Evolutionary conservation across 2,797 vertebrate species (phyloP), one percentile per base, ranked within the genome.

Genomic region (Neomorphus geoffroyi): DNA sequence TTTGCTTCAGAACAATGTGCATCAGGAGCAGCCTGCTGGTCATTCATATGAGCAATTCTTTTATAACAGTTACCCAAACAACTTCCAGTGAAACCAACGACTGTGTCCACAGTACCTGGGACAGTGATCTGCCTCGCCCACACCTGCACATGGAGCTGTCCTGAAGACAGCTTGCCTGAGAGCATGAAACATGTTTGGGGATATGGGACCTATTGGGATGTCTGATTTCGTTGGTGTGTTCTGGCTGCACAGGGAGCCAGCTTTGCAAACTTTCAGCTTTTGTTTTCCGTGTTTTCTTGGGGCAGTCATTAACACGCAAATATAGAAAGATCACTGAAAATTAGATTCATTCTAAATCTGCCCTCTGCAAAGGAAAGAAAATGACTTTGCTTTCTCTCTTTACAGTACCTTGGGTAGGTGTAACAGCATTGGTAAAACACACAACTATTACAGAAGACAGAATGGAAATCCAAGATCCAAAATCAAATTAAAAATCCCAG

Each of bases 181-280:
- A 50, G 26, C 58, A 46, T 0, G 0, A 14, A 18, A 13, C 23
- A 7, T 1, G 1, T 51, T 4, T 78, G 46, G 18, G 13, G 21
- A 6, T 54, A 33, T 7, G 17, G 28, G 11, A 56, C 13, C 12
- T 39, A 3, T 9, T 39, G 35, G 12, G 32, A 22, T 28, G 1
- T 2, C 67, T 51, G 64, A 71, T 18, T 50, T 15, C 14, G 8
- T 22, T 28, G 46, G 5, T 43, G 6, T 58, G 13, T 37, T 86
- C 43, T 39, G 58, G 21, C 8, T 75, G 41, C 23, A 23, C 24
- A 12, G 22, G 17, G 82, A 62, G 17, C 23, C 8, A 80, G 10
- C 15, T 75, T 75, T 54, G 9, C 17, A 64, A 46, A 61, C 32
- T 28, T 91, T 57, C 33, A 48, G 0, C 15, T 58, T 57, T 15